Conservation (phyloP, 1,140 invertebrate genomes). For the Theocolax elegans region DNA sequence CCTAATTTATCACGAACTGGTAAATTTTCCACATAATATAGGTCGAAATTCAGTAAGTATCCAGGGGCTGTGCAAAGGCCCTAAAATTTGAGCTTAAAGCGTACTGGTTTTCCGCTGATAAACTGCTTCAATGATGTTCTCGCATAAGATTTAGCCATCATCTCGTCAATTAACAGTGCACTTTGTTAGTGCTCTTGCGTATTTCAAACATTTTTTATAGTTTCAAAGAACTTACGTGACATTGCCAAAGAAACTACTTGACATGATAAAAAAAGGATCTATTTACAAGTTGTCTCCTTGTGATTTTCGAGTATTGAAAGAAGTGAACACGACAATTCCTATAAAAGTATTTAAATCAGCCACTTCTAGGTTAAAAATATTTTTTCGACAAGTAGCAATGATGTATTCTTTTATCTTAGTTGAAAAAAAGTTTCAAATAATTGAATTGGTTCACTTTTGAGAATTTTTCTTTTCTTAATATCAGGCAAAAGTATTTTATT, state of each 20-base stretch:
- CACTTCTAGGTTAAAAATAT: constrained; percentile 21
- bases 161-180: constrained; percentile 33
- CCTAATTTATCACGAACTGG: constrained; percentile 2
- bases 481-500: constrained; percentile 3
- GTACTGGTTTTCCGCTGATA: constrained; percentile 36
- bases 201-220: no score
- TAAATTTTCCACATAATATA: background rate
- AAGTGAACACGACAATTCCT: constrained; percentile 32
- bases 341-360: constrained; percentile 28
- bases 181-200: no score
- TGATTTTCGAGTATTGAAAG: constrained; percentile 33
- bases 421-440: constrained; percentile 21
- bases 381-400: constrained; percentile 14
- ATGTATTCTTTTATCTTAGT: constrained; percentile 12
- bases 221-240: constrained; percentile 33
- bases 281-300: constrained; percentile 29
- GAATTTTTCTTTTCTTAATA: constrained; percentile 2
- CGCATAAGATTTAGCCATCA: constrained; percentile 40
- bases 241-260: constrained; percentile 22
- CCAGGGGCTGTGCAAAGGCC: constrained; percentile 39
- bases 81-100: constrained; percentile 44
- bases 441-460: background rate
- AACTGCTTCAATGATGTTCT: constrained; percentile 38
- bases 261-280: constrained; percentile 35
- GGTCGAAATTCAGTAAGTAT: constrained; percentile 37